Evolutionary conservation across 2,113 vertebrate species (phyloP).

Genomic region (Etheostoma cragini): DNA sequence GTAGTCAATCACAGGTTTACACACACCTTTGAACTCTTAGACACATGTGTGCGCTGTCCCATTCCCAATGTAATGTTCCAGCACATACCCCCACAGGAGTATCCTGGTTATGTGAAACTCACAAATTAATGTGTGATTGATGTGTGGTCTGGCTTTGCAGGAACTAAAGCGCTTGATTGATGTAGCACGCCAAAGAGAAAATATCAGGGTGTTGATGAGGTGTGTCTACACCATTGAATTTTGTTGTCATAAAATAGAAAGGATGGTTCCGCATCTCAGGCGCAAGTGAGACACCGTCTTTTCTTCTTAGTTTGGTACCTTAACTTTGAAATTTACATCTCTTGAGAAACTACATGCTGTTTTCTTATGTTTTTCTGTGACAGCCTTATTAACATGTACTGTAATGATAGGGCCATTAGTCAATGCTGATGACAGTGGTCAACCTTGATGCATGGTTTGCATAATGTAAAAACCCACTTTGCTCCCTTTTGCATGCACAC

Average conservation of each 20-base stretch:
- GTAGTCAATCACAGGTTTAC: not conserved
- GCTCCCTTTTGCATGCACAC: not conserved
- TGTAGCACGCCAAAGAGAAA: conserved; percentile 36
- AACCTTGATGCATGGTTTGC: conserved; percentile 1
- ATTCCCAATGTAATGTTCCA: not conserved
- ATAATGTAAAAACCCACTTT: conserved; percentile 8
- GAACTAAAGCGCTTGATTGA: conserved; percentile 50
- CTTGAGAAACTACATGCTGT: not conserved
- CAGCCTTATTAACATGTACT: conserved; percentile 40
- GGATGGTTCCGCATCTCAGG: conserved; percentile 5
- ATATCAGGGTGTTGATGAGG: conserved; percentile 63
- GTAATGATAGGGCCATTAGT: conserved; percentile 49
- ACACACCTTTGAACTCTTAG: not conserved
- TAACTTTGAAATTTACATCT: not conserved
- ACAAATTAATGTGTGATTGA: conserved; percentile 41
- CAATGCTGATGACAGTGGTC: conserved; percentile 33
- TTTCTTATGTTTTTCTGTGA: not conserved
- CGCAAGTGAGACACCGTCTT: not conserved
- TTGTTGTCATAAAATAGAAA: conserved; percentile 56
- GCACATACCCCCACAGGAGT: not conserved
- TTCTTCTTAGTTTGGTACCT: not conserved
- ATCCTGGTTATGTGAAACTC: conserved; percentile 17
- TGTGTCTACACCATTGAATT: conserved; percentile 51
- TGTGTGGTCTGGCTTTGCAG: conserved; percentile 27
- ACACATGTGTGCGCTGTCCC: not conserved